Percentiles rank a stretch among this genome's conserved stretches.
Conservation (phyloP, 2,113 vertebrate species). For the Elgaria multicarinata region DNA sequence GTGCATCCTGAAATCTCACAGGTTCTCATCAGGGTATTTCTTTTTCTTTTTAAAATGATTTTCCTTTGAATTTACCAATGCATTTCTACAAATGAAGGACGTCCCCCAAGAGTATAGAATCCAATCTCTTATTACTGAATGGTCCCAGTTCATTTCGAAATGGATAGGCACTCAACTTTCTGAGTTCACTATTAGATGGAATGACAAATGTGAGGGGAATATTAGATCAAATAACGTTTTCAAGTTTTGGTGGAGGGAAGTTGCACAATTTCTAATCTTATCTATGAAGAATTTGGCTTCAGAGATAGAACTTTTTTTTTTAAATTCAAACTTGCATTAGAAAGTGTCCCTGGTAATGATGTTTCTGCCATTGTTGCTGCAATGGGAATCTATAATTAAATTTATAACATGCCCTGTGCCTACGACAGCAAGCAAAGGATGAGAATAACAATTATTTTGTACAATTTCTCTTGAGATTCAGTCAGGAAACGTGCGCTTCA, state of each 20-base stretch:
- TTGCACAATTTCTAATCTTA: not conserved
- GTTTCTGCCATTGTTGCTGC: not conserved
- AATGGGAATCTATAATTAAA: slow-evolving; percentile 20
- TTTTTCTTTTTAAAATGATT: not conserved
- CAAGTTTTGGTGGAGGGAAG: not conserved
- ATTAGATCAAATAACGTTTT: not conserved
- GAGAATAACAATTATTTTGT: slow-evolving; percentile 18
- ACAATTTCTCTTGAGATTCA: not conserved
- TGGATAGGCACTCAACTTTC: not conserved
- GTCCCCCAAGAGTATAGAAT: not conserved
- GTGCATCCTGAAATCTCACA: not conserved
- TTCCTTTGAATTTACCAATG: not conserved
- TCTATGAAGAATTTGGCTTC: not conserved
- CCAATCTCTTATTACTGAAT: not conserved
- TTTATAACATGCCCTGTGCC: not conserved
- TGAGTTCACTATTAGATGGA: not conserved
- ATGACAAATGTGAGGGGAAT: not conserved
- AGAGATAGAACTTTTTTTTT: not conserved
- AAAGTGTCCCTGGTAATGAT: not conserved
- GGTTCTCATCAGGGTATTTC: not conserved
- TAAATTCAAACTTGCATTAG: not conserved
- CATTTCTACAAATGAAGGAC: not conserved
- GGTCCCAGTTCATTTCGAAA: not conserved
- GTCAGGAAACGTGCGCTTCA: not conserved
- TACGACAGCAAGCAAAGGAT: slow-evolving; percentile 10